Evolutionary conservation across 64 coral and sea anemone species (phyloP), one percentile per base, ranked within the genome.

Genomic region (Catalaphyllia jardinei): DNA sequence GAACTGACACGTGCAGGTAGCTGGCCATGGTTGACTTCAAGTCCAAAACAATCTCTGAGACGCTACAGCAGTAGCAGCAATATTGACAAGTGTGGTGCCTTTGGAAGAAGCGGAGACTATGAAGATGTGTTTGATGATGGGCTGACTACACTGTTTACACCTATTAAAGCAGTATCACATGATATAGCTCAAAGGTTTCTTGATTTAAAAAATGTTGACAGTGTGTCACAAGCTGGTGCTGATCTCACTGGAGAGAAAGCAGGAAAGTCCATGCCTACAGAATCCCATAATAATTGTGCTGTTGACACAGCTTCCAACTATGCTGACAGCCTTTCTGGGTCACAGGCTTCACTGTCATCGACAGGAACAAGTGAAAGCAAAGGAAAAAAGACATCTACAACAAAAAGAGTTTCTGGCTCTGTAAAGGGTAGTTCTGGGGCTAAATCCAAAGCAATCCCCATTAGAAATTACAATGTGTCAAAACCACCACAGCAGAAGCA

Each of bases 281-380:
- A 59, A 25, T 4, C 62, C 13, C 27, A 61, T 7, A 52, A 61
- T 61, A 54, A 80, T 61, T 1, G n/a, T n/a, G n/a, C 55, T 8
- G 31, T 29, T 18, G 35, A 50, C 71, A 39, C 24, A 10, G 81
- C 52, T 71, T 85, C 81, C 25, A 85, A 51, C 51, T 27, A 85
- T 28, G 22, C 81, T 1, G 63, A 85, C 19, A 85, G 81, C 63
- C 38, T 71, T 4, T 91, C 89, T 4, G 79, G 79, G 19, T 91
- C 89, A 52, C 89, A 84, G 15, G 49, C 55, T 6, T 91, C 89
- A 29, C 29, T 91, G 52, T 91, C 89, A 30, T 91, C 89, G 1
- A 46, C 55, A 28, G 89, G 79, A 74, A 91, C 89, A 84, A 85
- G 19, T 29, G 71, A n/a, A 29, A 76, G 89, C 30, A 80, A 76